Base-by-base conservation (phyloP, 2,888 invertebrate species). In the Cetonia aurata region DNA sequence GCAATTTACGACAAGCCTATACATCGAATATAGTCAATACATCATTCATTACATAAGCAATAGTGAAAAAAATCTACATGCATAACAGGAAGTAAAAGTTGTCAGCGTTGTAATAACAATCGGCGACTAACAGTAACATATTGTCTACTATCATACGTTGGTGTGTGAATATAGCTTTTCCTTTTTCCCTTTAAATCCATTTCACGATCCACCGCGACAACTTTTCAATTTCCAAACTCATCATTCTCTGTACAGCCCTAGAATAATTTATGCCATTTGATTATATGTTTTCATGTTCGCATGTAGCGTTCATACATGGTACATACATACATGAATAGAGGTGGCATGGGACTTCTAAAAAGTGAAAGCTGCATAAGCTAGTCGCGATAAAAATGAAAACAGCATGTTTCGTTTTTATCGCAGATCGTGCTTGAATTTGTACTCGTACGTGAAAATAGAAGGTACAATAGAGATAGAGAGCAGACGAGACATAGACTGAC, bases 81-180 rank as follows among this genome's bases (percentile, higher is more conserved):
- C 55, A 37, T 55, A 55, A 55, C 55, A 55, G 55, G 55, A 55
- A 55, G 55, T 33, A 33, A 55, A 55, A 55, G 55, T 55, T 55
- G 55, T 55, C 55, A 55, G 37, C 37, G 10, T 37, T 37, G 33
- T 55, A 31, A 55, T 33, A 55, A 55, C 13, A 55, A 1, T 37
- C 37, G 37, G 6, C 37, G 6, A 37, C 37, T n/a, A n/a, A 8
- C 55, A 31, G 33, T n/a, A 10, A 31, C 31, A 55, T 33, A 6
- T 13, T 33, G 33, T 31, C 15, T 33, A 6, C 1, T 6, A 10
- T 37, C 25, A 55, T 8, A 55, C 31, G 13, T 31, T 31, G 10
- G 33, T 55, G 13, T 55, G 55, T 55, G 55, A 31, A 55, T 33
- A 13, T 55, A 31, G 55, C n/a, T 55, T 55, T 55, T 33, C 55